Percentiles rank a stretch among this genome's conserved stretches.
Evolutionary conservation across 2,888 invertebrate species (phyloP).

Genomic region (Galerucella pusilla): DNA sequence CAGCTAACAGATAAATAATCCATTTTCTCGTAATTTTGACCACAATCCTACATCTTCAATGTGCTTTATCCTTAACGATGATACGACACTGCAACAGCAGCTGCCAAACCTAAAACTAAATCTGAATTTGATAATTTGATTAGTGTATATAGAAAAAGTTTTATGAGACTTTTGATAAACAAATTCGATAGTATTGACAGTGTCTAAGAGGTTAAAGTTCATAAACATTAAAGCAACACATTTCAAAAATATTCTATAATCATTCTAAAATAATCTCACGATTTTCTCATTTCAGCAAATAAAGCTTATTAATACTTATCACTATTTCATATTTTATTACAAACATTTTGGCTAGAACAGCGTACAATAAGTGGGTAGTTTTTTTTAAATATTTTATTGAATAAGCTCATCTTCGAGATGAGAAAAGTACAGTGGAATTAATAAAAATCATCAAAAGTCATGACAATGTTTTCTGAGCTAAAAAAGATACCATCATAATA

Average conservation of each 20-base stretch:
- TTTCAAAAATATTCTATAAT: neutral
- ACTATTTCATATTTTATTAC: neutral
- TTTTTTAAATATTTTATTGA: too few species aligned
- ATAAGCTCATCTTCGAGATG: too few species aligned
- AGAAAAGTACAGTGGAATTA: too few species aligned
- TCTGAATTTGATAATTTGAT: neutral
- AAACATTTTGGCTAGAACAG: too few species aligned
- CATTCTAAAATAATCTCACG: conserved; percentile 2
- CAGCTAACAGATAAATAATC: too few species aligned
- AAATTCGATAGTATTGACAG: conserved; percentile 1
- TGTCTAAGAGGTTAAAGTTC: neutral
- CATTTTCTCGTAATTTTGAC: too few species aligned
- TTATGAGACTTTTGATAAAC: neutral
- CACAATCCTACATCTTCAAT: too few species aligned
- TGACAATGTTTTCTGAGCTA: too few species aligned
- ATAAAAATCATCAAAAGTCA: too few species aligned
- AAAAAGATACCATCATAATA: too few species aligned
- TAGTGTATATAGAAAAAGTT: neutral
- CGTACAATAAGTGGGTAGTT: too few species aligned
- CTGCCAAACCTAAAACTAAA: neutral
- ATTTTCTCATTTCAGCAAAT: neutral
- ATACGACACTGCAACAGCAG: neutral
- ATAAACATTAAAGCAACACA: neutral
- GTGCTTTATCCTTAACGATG: too few species aligned
- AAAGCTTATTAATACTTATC: neutral